Base-by-base conservation (phyloP, 2,888 invertebrate species). In the Xylophagus ater region DNA sequence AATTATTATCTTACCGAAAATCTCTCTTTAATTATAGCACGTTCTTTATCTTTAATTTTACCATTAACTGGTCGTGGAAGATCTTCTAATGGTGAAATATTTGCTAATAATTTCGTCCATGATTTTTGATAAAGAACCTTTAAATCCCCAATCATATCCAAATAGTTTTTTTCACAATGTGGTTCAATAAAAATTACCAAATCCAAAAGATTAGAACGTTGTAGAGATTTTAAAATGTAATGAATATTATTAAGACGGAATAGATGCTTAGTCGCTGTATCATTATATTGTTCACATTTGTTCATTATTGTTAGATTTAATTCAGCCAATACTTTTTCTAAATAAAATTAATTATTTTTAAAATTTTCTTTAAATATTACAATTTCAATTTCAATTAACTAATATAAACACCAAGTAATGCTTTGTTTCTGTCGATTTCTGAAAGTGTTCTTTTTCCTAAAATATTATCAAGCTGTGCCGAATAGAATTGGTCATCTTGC, bases 171-270 rank as follows among this genome's bases (percentile, higher is more conserved):
- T 57, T 87, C 87, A 53, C 90, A 88, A 34, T 84, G 84, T 1
- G 85, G 82, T 60, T 92, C 90, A 0, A 85, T 81, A 43, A 86
- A 65, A 45, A 75, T 70, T 34, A 94, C 76, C 40, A 93, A 68
- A 51, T 88, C 86, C 54, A 96, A 66, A 4, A 94, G 67, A 14
- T 80, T 81, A 43, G 84, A 88, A 50, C 88, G 76, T 51, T 87
- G 85, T 17, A 96, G 68, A 8, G 92, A 86, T 68, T 89, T 92
- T n/a, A 93, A 69, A 44, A 96, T 81, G 57, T 96, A 93, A 60
- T 93, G 82, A 49, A 87, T 89, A 62, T 97, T 97, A 65, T 97
- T 97, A 29, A 96, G 68, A 43, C 92, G 76, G 58, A 96, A 96
- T 37, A 94, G 76, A 6, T 90, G 84, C 52, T 85, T 82, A 12